A percentile compares a stretch with the other conserved stretches of the same genome.
These are phyloP conservation scores for Oscheius sp. DNA, from an alignment of 2,888 invertebrate genomes.

Conservation along the genomic window DNA sequence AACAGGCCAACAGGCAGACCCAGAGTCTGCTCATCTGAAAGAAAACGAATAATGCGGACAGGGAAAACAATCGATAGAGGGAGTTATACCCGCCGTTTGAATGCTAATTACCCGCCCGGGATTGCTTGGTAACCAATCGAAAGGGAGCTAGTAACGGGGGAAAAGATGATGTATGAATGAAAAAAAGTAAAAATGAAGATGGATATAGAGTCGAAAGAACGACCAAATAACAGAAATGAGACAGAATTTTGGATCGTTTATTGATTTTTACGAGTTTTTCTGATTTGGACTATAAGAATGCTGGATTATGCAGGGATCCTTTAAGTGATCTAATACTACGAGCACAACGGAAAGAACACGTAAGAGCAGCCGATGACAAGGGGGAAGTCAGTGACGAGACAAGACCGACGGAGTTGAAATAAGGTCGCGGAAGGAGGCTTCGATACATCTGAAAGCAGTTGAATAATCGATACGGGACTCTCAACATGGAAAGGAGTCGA, in stretches of 20 bases:
- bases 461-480: too few species aligned
- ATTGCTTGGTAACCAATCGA: conserved; percentile 13
- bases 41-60: too few species aligned
- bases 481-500: neutral
- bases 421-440: conserved; percentile 50
- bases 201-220: neutral
- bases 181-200: neutral
- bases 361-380: conserved; percentile 9
- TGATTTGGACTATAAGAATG: neutral
- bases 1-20: neutral
- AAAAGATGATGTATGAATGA: neutral
- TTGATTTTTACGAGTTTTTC: conserved; percentile 31
- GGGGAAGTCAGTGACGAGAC: conserved; percentile 16
- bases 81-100: conserved; percentile 11
- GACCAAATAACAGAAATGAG: too few species aligned
- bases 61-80: conserved; percentile 13
- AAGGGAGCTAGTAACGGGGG: neutral
- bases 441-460: conserved; percentile 51
- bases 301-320: too few species aligned
- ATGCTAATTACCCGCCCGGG: conserved; percentile 20
- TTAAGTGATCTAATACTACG: neutral
- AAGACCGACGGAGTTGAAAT: neutral
- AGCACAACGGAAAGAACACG: conserved; percentile 20
- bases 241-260: conserved; percentile 19
- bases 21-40: neutral